Evolutionary conservation across 2,888 invertebrate genomes (phyloP).

Genomic region (Sinhomidia bicolor): DNA sequence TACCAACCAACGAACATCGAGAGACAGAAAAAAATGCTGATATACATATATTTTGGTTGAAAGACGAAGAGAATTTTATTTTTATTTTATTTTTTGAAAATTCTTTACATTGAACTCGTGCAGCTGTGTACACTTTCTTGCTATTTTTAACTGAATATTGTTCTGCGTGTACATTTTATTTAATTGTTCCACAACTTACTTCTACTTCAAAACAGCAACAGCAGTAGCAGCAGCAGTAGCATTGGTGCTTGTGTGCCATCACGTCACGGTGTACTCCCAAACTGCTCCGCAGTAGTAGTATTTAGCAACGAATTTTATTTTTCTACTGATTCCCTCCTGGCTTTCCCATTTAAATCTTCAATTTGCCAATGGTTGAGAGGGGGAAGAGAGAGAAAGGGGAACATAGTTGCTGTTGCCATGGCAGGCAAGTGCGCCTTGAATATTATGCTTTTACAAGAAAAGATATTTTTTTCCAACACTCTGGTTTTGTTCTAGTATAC

Average conservation of each 20-base stretch:
- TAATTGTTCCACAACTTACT: slow-evolving; percentile 24
- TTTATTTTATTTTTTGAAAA: background rate
- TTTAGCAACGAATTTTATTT: background rate
- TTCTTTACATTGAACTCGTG: background rate
- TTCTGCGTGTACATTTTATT: background rate
- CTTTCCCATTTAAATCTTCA: slow-evolving; percentile 7
- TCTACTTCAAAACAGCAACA: too few relatives aligned
- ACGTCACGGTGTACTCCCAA: background rate
- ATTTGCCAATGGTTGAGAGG: background rate
- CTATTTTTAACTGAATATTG: background rate
- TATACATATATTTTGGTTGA: background rate
- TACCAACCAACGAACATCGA: too few relatives aligned
- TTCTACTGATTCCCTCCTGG: background rate
- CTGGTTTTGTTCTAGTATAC: background rate
- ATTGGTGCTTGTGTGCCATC: background rate
- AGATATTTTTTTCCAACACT: too few relatives aligned
- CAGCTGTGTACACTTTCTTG: background rate
- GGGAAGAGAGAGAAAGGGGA: background rate
- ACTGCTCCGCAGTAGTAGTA: background rate
- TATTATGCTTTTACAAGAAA: too few relatives aligned
- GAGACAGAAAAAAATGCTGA: too few relatives aligned
- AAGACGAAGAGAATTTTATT: background rate
- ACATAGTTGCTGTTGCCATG: background rate
- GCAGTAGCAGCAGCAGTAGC: background rate
- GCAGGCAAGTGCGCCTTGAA: background rate